Conservation (phyloP, 2,888 invertebrate genomes). For the Nephrotoma appendiculata region DNA sequence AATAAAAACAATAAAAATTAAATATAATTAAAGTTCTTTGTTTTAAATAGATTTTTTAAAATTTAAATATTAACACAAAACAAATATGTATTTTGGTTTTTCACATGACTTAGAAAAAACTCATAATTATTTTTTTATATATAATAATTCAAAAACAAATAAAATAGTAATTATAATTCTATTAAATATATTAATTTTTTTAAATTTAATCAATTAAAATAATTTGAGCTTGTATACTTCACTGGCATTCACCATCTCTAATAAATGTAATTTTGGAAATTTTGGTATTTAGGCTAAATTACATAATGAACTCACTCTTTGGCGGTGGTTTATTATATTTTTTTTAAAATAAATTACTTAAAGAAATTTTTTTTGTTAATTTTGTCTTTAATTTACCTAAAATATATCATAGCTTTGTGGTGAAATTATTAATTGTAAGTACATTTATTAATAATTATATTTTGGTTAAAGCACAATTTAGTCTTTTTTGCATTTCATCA, state of each 20-base stretch:
- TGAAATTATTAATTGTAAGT: background rate
- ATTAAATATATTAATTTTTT: background rate
- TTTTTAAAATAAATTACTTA: background rate
- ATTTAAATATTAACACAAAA: background rate
- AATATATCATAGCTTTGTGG: background rate
- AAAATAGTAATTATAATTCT: background rate
- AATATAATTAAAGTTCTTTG: background rate
- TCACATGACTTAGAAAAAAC: background rate
- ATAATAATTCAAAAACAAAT: background rate
- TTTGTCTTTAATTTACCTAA: background rate
- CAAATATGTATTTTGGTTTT: background rate
- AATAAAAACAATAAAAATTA: background rate
- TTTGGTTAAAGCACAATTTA: background rate
- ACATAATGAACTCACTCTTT: background rate
- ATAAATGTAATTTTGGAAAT: background rate
- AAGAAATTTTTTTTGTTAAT: background rate
- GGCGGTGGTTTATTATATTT: background rate
- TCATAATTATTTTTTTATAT: background rate
- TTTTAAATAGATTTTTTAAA: background rate
- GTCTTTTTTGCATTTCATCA: background rate
- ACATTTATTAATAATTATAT: background rate
- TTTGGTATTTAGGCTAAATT: background rate
- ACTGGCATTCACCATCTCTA: background rate
- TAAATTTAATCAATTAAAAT: background rate
- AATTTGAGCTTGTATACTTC: background rate